Percentiles rank a stretch among this genome's conserved stretches.
Evolutionary conservation across 2,113 vertebrate genomes (phyloP).

Genomic region (Gavia stellata): DNA sequence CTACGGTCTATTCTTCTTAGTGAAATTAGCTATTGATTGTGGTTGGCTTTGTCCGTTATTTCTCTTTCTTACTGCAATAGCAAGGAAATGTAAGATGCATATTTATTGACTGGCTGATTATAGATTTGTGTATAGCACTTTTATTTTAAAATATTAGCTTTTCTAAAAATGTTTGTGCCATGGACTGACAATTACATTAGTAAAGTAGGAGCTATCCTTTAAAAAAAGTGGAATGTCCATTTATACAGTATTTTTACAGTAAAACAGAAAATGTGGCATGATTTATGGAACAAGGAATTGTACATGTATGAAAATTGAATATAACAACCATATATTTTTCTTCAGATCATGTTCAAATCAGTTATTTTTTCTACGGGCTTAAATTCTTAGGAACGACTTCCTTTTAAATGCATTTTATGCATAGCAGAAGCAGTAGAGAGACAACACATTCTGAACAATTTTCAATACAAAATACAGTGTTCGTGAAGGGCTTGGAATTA

Average conservation of each 20-base stretch:
- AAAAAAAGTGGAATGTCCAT: neutral
- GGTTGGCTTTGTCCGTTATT: neutral
- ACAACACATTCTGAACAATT: neutral
- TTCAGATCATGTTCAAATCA: neutral
- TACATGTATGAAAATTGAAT: neutral
- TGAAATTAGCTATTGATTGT: slow-evolving; percentile 19
- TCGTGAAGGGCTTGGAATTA: neutral
- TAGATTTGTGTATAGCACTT: neutral
- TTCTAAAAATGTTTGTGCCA: neutral
- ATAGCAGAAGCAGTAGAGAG: neutral
- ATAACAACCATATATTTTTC: neutral
- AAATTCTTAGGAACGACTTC: neutral
- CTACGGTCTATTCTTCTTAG: neutral
- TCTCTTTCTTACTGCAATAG: neutral
- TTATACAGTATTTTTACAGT: neutral
- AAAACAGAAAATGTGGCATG: neutral
- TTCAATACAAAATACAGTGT: neutral
- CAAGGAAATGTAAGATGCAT: neutral
- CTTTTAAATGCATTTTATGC: neutral
- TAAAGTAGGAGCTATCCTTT: neutral
- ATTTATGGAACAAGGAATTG: neutral
- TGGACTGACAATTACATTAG: neutral
- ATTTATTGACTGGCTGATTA: slow-evolving; percentile 28
- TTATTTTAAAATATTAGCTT: slow-evolving; percentile 1
- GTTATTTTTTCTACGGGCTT: neutral